Evolutionary conservation across 2,797 vertebrate species (phyloP).

Genomic region (Sebastes reedi): DNA sequence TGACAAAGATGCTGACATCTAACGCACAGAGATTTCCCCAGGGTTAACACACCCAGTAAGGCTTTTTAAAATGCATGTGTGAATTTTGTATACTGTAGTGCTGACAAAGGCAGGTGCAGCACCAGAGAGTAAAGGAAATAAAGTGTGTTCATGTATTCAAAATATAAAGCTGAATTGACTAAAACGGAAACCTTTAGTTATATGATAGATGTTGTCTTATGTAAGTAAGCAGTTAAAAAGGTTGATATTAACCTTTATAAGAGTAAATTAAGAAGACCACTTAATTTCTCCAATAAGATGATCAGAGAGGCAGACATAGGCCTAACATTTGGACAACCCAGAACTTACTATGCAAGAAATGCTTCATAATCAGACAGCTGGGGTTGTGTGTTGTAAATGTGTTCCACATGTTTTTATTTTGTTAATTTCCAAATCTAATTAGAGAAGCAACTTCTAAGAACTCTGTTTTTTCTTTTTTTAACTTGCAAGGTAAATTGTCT

Average conservation of each 20-base stretch:
- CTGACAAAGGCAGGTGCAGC: background rate
- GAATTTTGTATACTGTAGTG: background rate
- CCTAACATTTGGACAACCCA: background rate
- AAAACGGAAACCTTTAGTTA: background rate
- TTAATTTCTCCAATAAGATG: background rate
- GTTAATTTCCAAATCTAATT: background rate
- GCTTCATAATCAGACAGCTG: background rate
- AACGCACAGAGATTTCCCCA: slow-evolving; percentile 5
- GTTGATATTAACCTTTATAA: background rate
- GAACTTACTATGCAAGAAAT: background rate
- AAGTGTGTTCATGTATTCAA: background rate
- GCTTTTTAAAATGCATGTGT: background rate
- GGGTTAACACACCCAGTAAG: slow-evolving; percentile 23
- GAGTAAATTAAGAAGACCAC: background rate
- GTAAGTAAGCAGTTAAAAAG: background rate
- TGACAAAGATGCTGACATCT: slow-evolving; percentile 12
- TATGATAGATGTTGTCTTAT: background rate
- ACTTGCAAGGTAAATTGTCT: background rate
- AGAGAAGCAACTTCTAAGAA: background rate
- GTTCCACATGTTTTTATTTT: background rate
- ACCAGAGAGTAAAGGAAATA: background rate
- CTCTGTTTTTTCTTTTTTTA: background rate
- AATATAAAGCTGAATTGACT: background rate
- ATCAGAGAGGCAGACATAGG: background rate
- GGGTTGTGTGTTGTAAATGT: background rate